Evolutionary conservation across 2,797 vertebrate genomes (phyloP).

Genomic region (Sitta carolinensis): DNA sequence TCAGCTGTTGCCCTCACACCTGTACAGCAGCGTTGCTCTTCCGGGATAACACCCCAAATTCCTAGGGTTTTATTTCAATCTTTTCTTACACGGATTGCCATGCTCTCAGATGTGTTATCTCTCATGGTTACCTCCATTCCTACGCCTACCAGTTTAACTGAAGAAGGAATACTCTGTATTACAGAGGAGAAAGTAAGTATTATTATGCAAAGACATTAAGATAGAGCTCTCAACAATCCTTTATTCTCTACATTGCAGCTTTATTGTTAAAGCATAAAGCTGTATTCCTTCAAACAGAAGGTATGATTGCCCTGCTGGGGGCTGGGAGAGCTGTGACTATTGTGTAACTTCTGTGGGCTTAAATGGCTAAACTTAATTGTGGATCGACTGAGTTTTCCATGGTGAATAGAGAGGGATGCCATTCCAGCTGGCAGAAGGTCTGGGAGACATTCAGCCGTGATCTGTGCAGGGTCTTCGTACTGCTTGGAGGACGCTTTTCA

Average conservation of each 20-base stretch:
- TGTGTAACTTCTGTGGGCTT: neutral
- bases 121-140: neutral
- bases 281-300: neutral
- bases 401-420: neutral
- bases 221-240: rapidly evolving
- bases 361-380: neutral
- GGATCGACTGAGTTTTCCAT: neutral
- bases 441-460: neutral
- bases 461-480: no score
- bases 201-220: neutral
- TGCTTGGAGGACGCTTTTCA: neutral
- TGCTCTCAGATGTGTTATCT: neutral
- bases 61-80: neutral
- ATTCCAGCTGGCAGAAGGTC: neutral
- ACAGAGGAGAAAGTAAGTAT: neutral
- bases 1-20: neutral
- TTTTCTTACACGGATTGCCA: neutral
- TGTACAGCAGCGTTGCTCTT: neutral
- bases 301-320: rapidly evolving
- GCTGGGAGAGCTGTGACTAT: neutral
- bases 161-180: neutral
- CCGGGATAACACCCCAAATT: neutral
- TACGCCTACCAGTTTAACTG: rapidly evolving
- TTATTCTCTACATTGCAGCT: rapidly evolving
- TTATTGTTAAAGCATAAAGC: neutral